A percentile compares a stretch with the other conserved stretches of the same genome.
Evolutionary conservation across 2,888 invertebrate genomes (phyloP).

Genomic region (Tipula unca): DNA sequence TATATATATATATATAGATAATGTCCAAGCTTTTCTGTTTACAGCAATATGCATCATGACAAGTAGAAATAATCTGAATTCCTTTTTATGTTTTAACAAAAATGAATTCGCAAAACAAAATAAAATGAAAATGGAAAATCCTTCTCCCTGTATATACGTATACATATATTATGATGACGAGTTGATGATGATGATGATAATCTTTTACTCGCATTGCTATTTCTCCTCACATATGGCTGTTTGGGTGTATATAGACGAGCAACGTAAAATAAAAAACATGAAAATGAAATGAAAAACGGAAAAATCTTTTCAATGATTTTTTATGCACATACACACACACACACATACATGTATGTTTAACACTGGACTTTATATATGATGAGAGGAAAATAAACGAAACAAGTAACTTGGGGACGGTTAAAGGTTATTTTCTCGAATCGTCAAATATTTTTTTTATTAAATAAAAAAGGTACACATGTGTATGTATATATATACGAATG

Average conservation of each 20-base stretch:
- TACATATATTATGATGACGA: not conserved
- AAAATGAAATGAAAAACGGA: slow-evolving; percentile 3
- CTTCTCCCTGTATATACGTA: too few relatives aligned
- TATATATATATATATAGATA: not conserved
- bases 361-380: not conserved
- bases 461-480: not conserved
- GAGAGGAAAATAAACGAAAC: slow-evolving; percentile 14
- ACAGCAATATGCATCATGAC: slow-evolving; percentile 14
- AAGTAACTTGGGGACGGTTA: slow-evolving; percentile 15
- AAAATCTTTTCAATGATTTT: slow-evolving; percentile 4
- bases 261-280: not conserved
- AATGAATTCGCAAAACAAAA: not conserved
- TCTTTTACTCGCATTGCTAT: not conserved
- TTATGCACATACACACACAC: not conserved
- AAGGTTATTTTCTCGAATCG: not conserved
- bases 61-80: slow-evolving; percentile 17
- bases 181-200: not conserved
- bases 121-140: not conserved
- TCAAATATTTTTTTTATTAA: not conserved
- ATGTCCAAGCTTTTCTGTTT: not conserved
- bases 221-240: not conserved
- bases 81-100: slow-evolving; percentile 2
- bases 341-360: not conserved
- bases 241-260: not conserved
- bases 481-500: not conserved